These are phyloP conservation scores for Vultur gryphus DNA, from an alignment of 2,797 vertebrate genomes.

Conservation along the genomic window DNA sequence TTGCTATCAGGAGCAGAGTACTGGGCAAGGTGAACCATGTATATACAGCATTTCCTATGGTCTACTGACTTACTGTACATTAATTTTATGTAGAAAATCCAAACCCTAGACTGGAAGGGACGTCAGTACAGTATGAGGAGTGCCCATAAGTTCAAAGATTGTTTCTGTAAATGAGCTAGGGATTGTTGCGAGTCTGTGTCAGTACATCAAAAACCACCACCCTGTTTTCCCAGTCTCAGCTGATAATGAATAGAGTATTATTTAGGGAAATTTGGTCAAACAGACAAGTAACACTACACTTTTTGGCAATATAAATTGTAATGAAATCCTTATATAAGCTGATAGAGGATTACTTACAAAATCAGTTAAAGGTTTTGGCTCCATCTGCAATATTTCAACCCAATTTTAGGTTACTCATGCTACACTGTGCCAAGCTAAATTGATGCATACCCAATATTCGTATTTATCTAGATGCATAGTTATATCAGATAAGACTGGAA, in stretches of 20 bases:
- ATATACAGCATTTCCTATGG: background rate
- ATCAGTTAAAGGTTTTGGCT: background rate
- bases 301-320: background rate
- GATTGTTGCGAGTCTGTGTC: background rate
- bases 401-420: background rate
- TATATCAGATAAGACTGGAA: background rate
- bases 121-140: background rate
- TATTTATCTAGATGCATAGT: background rate
- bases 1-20: background rate
- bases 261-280: background rate
- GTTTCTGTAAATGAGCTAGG: background rate
- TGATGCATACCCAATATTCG: background rate
- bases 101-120: background rate
- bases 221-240: background rate
- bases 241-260: background rate
- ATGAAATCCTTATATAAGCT: background rate
- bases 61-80: background rate
- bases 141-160: background rate
- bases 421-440: background rate
- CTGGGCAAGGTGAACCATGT: rapidly evolving
- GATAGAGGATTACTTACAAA: background rate
- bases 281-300: background rate
- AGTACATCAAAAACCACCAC: background rate
- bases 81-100: background rate
- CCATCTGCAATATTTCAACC: conserved; percentile 1